Percentiles rank a stretch among this genome's conserved stretches.
phyloP scores from a whole-genome alignment of 1,140 invertebrate species.

The Ptiloglossa arizonensis region DNA sequence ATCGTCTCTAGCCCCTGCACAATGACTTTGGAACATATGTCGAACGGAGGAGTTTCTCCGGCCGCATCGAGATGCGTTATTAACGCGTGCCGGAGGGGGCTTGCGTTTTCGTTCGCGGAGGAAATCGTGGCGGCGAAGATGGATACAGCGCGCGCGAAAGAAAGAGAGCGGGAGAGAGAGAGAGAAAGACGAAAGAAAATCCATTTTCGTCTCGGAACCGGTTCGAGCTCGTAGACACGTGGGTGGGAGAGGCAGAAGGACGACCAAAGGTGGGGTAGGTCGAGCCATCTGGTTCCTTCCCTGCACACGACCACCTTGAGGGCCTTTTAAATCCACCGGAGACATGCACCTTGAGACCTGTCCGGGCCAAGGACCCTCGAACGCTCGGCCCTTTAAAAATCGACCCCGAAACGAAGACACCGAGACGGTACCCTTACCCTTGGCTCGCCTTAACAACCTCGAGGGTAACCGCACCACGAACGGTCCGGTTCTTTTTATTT shows the following conservation, averaged over 20 bases:
- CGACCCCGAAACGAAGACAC: constrained; percentile 63
- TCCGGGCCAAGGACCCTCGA: constrained; percentile 71
- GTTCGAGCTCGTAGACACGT: constrained; percentile 63
- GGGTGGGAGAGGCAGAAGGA: constrained; percentile 48
- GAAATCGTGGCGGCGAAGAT: background rate
- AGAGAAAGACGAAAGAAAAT: constrained; percentile 50
- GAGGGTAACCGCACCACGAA: constrained; percentile 57
- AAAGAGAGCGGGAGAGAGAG: constrained; percentile 30
- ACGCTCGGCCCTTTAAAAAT: constrained; percentile 69
- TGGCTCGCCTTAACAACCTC: constrained; percentile 54
- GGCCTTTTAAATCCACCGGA: constrained; percentile 75
- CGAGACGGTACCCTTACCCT: constrained; percentile 34
- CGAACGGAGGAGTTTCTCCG: constrained; percentile 60
- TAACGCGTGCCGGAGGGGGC: constrained; percentile 63
- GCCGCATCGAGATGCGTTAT: constrained; percentile 75
- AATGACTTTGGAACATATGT: constrained; percentile 74
- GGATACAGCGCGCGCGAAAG: constrained; percentile 33
- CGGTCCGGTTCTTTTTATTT: constrained; percentile 44
- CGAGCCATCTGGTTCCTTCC: constrained; percentile 66
- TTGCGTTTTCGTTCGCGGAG: constrained; percentile 41
- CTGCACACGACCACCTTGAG: constrained; percentile 45
- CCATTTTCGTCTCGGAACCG: constrained; percentile 66
- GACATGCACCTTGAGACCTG: constrained; percentile 77
- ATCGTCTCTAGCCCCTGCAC: constrained; percentile 50
- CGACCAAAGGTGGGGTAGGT: constrained; percentile 61